phyloP scores from a whole-genome alignment of 2,888 invertebrate species.

The Metallyticus violacea region DNA sequence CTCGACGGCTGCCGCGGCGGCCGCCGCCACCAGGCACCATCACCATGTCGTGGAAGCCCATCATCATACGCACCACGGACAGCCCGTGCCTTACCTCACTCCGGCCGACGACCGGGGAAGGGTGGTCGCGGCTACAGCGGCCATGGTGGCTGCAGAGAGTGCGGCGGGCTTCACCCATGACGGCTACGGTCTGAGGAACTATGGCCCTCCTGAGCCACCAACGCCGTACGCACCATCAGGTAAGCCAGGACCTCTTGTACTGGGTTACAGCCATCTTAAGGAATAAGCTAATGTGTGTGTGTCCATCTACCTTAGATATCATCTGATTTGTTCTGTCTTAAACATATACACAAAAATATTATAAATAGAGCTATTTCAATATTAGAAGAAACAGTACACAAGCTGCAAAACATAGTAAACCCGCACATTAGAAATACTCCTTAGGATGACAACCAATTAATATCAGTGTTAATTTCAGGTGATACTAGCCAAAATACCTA shows the following conservation, averaged over 20 bases:
- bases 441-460: too few species aligned
- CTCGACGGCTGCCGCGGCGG: slow-evolving; percentile 10
- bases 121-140: slow-evolving; percentile 56
- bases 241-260: slow-evolving; percentile 44
- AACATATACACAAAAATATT: too few species aligned
- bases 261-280: neutral
- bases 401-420: too few species aligned
- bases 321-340: too few species aligned
- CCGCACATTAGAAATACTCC: too few species aligned
- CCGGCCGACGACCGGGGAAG: slow-evolving; percentile 68
- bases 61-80: slow-evolving; percentile 54
- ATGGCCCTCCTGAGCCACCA: slow-evolving; percentile 68
- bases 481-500: too few species aligned
- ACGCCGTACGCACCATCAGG: slow-evolving; percentile 79
- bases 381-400: too few species aligned
- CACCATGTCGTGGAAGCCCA: slow-evolving; percentile 52
- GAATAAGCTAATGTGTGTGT: neutral
- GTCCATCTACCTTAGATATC: neutral
- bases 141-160: slow-evolving; percentile 56
- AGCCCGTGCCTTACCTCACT: slow-evolving; percentile 62
- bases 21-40: slow-evolving; percentile 57
- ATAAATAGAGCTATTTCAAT: too few species aligned
- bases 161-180: slow-evolving; percentile 69
- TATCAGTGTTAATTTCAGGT: too few species aligned
- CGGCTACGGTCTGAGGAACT: slow-evolving; percentile 72